A percentile compares a stretch with the other conserved stretches of the same genome.
Evolutionary conservation across 2,888 invertebrate genomes (phyloP).

Genomic region (Hypsopygia costalis): DNA sequence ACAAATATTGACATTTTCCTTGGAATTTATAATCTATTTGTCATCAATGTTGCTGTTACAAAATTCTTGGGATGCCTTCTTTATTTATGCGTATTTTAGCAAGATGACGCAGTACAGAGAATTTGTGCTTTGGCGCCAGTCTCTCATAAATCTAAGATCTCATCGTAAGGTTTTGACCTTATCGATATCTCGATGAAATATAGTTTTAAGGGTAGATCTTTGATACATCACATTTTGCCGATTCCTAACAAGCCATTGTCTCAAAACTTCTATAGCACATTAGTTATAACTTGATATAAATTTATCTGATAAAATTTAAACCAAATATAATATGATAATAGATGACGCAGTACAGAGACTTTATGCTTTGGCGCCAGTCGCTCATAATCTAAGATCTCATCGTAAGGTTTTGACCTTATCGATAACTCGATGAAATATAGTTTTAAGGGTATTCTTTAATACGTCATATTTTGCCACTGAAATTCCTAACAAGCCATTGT

Average conservation of each 20-base stretch:
- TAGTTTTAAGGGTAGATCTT: no score
- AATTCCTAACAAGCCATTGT: no score
- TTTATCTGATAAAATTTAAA: no score
- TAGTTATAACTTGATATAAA: no score
- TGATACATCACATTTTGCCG: no score
- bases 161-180: background rate
- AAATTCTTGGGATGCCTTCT: conserved; percentile 43
- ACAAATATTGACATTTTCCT: conserved; percentile 42
- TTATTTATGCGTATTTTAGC: conserved; percentile 17
- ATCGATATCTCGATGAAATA: no score
- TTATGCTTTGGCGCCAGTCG: background rate
- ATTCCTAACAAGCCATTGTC: no score
- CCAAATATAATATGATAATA: no score
- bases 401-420: background rate
- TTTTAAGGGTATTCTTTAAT: no score
- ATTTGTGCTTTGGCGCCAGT: background rate
- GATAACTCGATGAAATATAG: no score
- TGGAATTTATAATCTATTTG: conserved; percentile 36
- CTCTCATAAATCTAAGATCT: background rate
- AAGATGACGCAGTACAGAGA: conserved; percentile 23
- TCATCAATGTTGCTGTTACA: conserved; percentile 32
- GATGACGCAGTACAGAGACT: conserved; percentile 21
- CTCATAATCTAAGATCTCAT: background rate
- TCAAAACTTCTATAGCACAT: no score
- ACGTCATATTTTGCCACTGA: no score